Evolutionary conservation across 1,140 invertebrate species (phyloP).

Genomic region (Aphis gossypii): DNA sequence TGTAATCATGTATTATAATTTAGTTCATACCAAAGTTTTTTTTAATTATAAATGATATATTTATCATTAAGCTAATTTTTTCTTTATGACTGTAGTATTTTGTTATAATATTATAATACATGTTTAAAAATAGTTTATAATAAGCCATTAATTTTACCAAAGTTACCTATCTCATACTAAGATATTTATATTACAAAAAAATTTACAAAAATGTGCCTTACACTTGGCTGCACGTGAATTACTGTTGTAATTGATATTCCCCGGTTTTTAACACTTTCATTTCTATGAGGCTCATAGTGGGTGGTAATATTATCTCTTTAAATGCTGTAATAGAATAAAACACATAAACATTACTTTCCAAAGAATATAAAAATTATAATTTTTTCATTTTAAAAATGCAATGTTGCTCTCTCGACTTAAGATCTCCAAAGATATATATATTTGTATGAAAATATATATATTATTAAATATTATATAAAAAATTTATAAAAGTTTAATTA

Average conservation of each 20-base stretch:
- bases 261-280: background rate
- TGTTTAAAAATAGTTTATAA: constrained; percentile 28
- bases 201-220: constrained; percentile 39
- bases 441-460: background rate
- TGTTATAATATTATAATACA: background rate
- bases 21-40: constrained; percentile 36
- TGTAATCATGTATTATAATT: constrained; percentile 8
- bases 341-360: background rate
- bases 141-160: constrained; percentile 28
- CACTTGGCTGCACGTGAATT: background rate
- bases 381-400: constrained; percentile 43
- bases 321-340: constrained; percentile 22
- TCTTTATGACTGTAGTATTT: constrained; percentile 32
- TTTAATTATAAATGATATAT: constrained; percentile 40
- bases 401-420: constrained; percentile 52
- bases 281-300: constrained; percentile 18
- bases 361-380: constrained; percentile 45
- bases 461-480: background rate
- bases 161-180: constrained; percentile 37
- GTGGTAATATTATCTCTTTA: constrained; percentile 52
- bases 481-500: constrained; percentile 38
- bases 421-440: constrained; percentile 46
- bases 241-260: background rate
- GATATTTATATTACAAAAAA: background rate
- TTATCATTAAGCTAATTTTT: constrained; percentile 10